phyloP scores from a whole-genome alignment of 1,140 invertebrate species.

The Triops cancriformis region DNA sequence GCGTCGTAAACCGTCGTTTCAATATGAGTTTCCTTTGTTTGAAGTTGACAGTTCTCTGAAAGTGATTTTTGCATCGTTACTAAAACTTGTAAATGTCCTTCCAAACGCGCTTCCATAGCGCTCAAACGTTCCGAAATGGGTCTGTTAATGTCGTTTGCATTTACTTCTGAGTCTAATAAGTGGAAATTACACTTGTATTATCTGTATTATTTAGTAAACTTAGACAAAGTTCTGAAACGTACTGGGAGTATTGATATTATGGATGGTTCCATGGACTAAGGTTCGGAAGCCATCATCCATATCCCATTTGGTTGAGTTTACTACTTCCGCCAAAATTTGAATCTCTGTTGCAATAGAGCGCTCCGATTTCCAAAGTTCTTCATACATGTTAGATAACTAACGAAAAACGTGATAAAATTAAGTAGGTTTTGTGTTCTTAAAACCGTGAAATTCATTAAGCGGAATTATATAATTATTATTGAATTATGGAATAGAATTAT shows the following conservation, averaged over 20 bases:
- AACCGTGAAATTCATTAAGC: too few relatives aligned
- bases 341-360: constrained; percentile 43
- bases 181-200: background rate
- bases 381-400: constrained; percentile 49
- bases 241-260: background rate
- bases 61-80: background rate
- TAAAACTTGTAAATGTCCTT: background rate
- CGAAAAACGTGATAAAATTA: too few relatives aligned
- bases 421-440: too few relatives aligned
- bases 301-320: constrained; percentile 47
- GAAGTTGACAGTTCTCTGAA: background rate
- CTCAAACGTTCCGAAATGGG: background rate
- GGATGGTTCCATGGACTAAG: constrained; percentile 33
- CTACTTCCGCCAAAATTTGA: constrained; percentile 42
- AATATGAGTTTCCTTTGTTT: background rate
- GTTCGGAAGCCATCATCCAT: constrained; percentile 46
- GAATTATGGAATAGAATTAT: too few relatives aligned
- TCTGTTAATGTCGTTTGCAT: background rate
- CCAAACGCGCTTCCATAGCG: background rate
- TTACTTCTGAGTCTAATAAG: background rate
- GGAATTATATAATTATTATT: too few relatives aligned
- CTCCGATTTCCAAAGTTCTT: constrained; percentile 47
- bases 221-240: background rate
- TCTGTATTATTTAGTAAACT: background rate
- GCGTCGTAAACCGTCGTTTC: background rate